Evolutionary conservation across 1,140 invertebrate species (phyloP).

Genomic region (Bombus soroeensis): DNA sequence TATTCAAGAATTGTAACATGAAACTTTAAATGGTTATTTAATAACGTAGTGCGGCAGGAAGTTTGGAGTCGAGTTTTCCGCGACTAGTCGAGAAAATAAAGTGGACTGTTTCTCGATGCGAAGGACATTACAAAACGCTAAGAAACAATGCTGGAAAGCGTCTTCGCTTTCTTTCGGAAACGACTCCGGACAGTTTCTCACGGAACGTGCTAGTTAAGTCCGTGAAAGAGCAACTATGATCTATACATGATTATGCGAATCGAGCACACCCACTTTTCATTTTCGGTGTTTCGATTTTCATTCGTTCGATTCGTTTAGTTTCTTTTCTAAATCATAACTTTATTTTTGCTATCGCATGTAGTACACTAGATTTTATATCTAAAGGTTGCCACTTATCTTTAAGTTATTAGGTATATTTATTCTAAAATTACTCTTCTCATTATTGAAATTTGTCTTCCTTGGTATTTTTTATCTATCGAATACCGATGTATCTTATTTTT

Average conservation of each 20-base stretch:
- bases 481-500: not conserved
- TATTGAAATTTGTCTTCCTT: not conserved
- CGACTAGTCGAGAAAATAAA: not conserved
- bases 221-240: not conserved
- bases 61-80: conserved; percentile 1
- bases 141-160: conserved; percentile 50
- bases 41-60: not conserved
- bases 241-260: not conserved
- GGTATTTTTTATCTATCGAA: not conserved
- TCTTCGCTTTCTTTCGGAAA: conserved; percentile 50
- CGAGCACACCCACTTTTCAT: not conserved
- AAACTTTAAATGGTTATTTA: conserved; percentile 1
- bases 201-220: not conserved
- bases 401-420: not conserved
- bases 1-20: not conserved
- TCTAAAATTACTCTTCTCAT: not conserved
- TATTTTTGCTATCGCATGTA: no score
- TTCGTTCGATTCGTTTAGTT: not conserved
- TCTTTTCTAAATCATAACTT: not conserved
- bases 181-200: conserved; percentile 26
- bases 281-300: not conserved
- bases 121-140: conserved; percentile 4
- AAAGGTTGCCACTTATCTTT: not conserved
- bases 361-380: not conserved
- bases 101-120: not conserved